These are phyloP conservation scores for Hydriomena furcata DNA, from an alignment of 2,888 invertebrate species.

Conservation along the genomic window DNA sequence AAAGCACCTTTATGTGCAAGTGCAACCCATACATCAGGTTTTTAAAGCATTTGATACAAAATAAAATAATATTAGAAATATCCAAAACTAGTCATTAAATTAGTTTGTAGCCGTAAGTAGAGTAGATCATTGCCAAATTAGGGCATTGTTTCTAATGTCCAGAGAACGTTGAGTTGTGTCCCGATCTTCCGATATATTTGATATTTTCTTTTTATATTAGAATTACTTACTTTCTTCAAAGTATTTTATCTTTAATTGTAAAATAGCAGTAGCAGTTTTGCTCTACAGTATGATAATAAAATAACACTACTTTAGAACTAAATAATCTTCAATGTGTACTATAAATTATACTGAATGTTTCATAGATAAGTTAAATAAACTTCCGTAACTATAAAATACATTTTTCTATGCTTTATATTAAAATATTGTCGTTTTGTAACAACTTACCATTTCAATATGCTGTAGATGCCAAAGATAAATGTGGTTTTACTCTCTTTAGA, in stretches of 20 bases:
- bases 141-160: slow-evolving; percentile 16
- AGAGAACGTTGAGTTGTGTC: slow-evolving; percentile 38
- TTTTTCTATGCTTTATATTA: not conserved
- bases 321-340: too few species aligned
- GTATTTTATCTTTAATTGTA: too few species aligned
- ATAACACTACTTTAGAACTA: too few species aligned
- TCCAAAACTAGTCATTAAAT: not conserved
- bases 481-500: not conserved
- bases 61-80: not conserved
- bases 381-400: too few species aligned
- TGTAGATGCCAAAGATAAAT: not conserved
- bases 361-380: too few species aligned
- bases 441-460: not conserved
- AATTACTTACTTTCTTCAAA: not conserved
- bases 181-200: slow-evolving; percentile 39
- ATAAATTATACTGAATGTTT: too few species aligned
- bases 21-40: too few species aligned
- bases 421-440: not conserved
- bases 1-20: too few species aligned
- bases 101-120: slow-evolving; percentile 7
- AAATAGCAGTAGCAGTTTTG: too few species aligned
- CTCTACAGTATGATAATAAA: too few species aligned
- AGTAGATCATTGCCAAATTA: slow-evolving; percentile 32
- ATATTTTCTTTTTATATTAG: not conserved
- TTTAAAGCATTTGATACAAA: too few species aligned